Percentiles rank a stretch among this genome's conserved stretches.
These are phyloP conservation scores for Oligia latruncula DNA, from an alignment of 2,888 invertebrate genomes.

Conservation along the genomic window DNA sequence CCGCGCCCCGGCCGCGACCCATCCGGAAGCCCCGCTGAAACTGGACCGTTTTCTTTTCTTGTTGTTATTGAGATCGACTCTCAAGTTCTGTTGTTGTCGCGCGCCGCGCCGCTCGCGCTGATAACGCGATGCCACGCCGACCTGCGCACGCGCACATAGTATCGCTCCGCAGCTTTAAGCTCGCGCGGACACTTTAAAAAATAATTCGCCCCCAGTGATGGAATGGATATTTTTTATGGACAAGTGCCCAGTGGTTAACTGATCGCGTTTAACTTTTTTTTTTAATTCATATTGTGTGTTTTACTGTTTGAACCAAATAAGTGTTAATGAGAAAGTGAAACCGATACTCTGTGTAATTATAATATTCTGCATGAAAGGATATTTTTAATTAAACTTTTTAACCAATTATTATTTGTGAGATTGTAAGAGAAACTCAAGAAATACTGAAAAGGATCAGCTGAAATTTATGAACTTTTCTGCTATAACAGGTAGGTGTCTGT, in stretches of 20 bases:
- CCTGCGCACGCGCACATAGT: conserved; percentile 85
- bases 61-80: conserved; percentile 90
- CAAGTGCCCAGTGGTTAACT: conserved; percentile 81
- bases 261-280: conserved; percentile 70
- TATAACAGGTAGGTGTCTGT: conserved; percentile 71
- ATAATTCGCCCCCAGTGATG: conserved; percentile 76
- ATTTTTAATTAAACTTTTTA: conserved; percentile 70
- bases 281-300: conserved; percentile 68
- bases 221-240: conserved; percentile 83
- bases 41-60: conserved; percentile 91
- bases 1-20: conserved; percentile 87
- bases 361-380: conserved; percentile 72
- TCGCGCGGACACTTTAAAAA: conserved; percentile 79
- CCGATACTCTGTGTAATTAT: conserved; percentile 77
- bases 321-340: conserved; percentile 82
- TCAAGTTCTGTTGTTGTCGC: conserved; percentile 90
- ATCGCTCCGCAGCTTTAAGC: conserved; percentile 84
- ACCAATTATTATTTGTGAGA: conserved; percentile 63
- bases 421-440: conserved; percentile 65
- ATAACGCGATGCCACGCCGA: conserved; percentile 89
- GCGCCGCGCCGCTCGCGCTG: conserved; percentile 88
- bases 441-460: conserved; percentile 66
- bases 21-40: conserved; percentile 90
- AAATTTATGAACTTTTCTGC: conserved; percentile 65
- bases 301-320: conserved; percentile 71